phyloP scores from a whole-genome alignment of 2,888 invertebrate species.

The Muscina levida region DNA sequence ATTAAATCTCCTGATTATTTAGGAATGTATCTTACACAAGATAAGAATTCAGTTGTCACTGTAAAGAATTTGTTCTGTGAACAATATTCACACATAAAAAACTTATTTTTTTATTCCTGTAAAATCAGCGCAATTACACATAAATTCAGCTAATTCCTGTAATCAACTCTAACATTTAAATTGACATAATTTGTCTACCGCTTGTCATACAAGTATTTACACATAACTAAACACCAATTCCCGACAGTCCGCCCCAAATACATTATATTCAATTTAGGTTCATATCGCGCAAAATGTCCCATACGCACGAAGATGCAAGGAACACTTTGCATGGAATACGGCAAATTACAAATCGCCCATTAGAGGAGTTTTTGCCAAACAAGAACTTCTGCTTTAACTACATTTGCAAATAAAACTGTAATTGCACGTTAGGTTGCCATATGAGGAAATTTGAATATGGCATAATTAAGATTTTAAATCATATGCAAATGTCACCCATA shows the following conservation, averaged over 20 bases:
- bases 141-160: too few relatives aligned
- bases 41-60: too few relatives aligned
- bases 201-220: too few relatives aligned
- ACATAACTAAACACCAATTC: neutral
- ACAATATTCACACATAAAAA: too few relatives aligned
- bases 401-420: neutral
- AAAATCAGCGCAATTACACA: too few relatives aligned
- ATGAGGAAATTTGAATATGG: neutral
- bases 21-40: too few relatives aligned
- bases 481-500: constrained; percentile 60
- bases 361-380: neutral
- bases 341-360: constrained; percentile 5
- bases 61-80: too few relatives aligned
- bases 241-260: constrained; percentile 43
- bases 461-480: constrained; percentile 41
- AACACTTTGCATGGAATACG: neutral
- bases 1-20: too few relatives aligned
- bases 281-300: neutral
- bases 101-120: too few relatives aligned
- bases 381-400: neutral
- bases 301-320: too few relatives aligned
- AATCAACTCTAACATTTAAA: too few relatives aligned
- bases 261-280: neutral
- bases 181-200: too few relatives aligned
- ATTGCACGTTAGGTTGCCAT: neutral